phyloP scores from a whole-genome alignment of 2,888 invertebrate species.

The Homarus gammarus region DNA sequence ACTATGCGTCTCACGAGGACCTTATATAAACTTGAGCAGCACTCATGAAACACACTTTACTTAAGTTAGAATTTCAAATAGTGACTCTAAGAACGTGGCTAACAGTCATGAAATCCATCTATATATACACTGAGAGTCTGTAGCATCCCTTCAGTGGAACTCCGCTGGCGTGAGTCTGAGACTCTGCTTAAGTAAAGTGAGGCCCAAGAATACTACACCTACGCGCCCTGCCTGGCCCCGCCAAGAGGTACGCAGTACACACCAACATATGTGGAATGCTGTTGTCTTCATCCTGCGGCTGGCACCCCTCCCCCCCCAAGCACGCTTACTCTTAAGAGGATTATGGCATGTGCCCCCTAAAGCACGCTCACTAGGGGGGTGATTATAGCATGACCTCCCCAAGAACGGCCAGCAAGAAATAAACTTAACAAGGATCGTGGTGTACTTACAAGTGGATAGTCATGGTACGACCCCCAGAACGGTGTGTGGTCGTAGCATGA shows the following conservation, averaged over 20 bases:
- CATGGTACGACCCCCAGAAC: too few species aligned
- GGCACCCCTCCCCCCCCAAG: background rate
- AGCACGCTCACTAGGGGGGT: too few species aligned
- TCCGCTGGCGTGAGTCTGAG: background rate
- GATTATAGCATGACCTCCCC: too few species aligned
- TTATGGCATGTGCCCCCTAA: too few species aligned
- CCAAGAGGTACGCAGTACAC: conserved; percentile 20
- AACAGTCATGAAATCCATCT: background rate
- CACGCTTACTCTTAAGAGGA: too few species aligned
- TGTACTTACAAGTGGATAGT: too few species aligned
- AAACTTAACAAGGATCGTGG: too few species aligned
- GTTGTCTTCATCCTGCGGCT: background rate
- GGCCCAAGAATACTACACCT: background rate
- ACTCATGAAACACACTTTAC: background rate
- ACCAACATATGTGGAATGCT: conserved; percentile 33
- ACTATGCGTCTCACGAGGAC: background rate
- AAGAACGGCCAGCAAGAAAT: too few species aligned
- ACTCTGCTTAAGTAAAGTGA: background rate
- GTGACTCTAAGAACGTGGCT: background rate
- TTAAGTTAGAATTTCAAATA: background rate
- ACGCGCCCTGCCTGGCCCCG: conserved; percentile 19
- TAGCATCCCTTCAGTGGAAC: background rate
- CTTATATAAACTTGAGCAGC: background rate
- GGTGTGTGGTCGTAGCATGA: too few species aligned
- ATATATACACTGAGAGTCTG: background rate